Evolutionary conservation across 2,888 invertebrate species (phyloP).

Genomic region (Drosophila nr. perissopoda): DNA sequence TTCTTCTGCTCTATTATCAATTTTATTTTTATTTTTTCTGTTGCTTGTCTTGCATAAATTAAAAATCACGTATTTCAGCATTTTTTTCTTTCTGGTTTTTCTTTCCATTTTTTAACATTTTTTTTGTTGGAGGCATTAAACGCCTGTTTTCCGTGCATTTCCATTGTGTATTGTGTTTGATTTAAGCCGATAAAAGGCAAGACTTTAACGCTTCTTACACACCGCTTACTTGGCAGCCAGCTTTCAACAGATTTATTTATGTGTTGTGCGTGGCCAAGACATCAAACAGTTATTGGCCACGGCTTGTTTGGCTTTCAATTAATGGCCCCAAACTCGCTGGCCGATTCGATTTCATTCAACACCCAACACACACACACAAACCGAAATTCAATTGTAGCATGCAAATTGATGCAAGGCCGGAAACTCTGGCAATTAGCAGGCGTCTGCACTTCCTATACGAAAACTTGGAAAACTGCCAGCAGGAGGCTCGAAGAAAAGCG

Average conservation of each 20-base stretch:
- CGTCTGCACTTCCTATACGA: slow-evolving; percentile 52
- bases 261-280: slow-evolving; percentile 58
- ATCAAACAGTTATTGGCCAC: slow-evolving; percentile 65
- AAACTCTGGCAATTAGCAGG: slow-evolving; percentile 33
- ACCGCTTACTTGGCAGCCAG: slow-evolving; percentile 46
- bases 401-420: slow-evolving; percentile 59
- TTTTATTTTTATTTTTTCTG: slow-evolving; percentile 21
- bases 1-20: slow-evolving; percentile 63
- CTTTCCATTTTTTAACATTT: slow-evolving; percentile 1
- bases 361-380: neutral
- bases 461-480: slow-evolving; percentile 12
- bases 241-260: slow-evolving; percentile 71
- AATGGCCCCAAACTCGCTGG: slow-evolving; percentile 39
- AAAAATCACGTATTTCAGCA: slow-evolving; percentile 65
- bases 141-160: slow-evolving; percentile 61
- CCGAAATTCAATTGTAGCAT: slow-evolving; percentile 56
- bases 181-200: slow-evolving; percentile 77
- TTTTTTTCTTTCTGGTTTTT: slow-evolving; percentile 9
- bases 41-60: slow-evolving; percentile 68
- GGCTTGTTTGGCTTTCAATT: slow-evolving; percentile 72
- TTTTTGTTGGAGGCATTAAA: slow-evolving; percentile 53
- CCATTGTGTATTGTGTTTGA: slow-evolving; percentile 66
- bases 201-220: slow-evolving; percentile 68
- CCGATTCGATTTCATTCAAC: slow-evolving; percentile 14
- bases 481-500: slow-evolving; percentile 2